phyloP scores from a whole-genome alignment of 37 sponge, comb jelly and placozoan genomes.

The Corticium candelabrum region DNA sequence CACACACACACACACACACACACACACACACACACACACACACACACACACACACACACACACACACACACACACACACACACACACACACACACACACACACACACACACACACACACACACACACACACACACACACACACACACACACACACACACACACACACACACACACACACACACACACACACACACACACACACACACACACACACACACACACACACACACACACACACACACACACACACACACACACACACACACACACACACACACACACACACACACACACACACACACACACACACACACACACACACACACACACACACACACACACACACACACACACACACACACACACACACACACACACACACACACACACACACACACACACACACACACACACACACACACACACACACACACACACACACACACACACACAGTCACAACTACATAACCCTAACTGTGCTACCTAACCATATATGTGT shows the following conservation, averaged over 20 bases:
- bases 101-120: constrained; percentile 5
- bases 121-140: constrained; percentile 5
- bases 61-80: constrained; percentile 5
- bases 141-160: constrained; percentile 5
- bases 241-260: constrained; percentile 5
- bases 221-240: constrained; percentile 5
- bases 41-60: constrained; percentile 5
- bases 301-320: too few species aligned
- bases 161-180: constrained; percentile 5
- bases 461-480: too few species aligned
- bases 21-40: constrained; percentile 5
- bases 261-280: constrained; percentile 2
- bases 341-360: too few species aligned
- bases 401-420: too few species aligned
- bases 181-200: constrained; percentile 5
- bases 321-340: too few species aligned
- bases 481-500: too few species aligned
- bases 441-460: too few species aligned
- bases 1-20: constrained; percentile 5
- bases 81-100: constrained; percentile 5
- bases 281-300: too few species aligned
- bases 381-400: too few species aligned
- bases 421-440: too few species aligned
- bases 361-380: too few species aligned
- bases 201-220: constrained; percentile 5